Evolutionary conservation across 2,113 vertebrate genomes (phyloP).

Genomic region (Saccopteryx leptura): DNA sequence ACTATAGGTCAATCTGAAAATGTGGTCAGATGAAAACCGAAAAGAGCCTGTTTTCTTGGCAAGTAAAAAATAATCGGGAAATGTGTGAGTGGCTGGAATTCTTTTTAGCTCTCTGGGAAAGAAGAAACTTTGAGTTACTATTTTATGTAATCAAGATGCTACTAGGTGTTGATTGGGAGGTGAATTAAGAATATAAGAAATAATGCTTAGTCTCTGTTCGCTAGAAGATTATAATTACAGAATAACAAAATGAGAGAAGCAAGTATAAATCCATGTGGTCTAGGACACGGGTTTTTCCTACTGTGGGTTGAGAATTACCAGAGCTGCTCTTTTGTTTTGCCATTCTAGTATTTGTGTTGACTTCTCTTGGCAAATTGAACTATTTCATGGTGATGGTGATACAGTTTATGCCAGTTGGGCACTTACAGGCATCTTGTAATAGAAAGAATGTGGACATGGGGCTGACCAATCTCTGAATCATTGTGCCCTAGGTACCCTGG

Average conservation of each 20-base stretch:
- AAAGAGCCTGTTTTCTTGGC: conserved; percentile 38
- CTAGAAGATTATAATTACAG: neutral
- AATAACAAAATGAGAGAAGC: neutral
- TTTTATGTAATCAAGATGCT: conserved; percentile 7
- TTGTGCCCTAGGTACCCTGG: neutral
- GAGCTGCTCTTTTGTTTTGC: neutral
- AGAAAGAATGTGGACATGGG: conserved; percentile 1
- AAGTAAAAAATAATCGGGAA: conserved; percentile 49
- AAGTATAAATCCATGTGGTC: neutral
- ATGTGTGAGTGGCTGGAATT: conserved; percentile 13
- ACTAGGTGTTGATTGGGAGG: neutral
- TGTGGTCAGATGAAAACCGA: conserved; percentile 46
- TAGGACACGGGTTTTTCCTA: neutral
- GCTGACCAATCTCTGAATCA: neutral
- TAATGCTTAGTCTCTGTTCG: neutral
- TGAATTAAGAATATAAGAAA: neutral
- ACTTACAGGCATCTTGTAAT: neutral
- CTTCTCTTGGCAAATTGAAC: neutral
- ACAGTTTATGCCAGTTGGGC: neutral
- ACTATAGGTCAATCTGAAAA: conserved; percentile 49
- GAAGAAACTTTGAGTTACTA: conserved; percentile 41
- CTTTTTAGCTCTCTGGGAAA: conserved; percentile 31
- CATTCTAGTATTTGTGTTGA: neutral
- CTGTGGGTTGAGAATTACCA: neutral
- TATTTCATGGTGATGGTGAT: neutral